phyloP scores from a whole-genome alignment of 2,797 vertebrate species.

The Jordanella pulchra region DNA sequence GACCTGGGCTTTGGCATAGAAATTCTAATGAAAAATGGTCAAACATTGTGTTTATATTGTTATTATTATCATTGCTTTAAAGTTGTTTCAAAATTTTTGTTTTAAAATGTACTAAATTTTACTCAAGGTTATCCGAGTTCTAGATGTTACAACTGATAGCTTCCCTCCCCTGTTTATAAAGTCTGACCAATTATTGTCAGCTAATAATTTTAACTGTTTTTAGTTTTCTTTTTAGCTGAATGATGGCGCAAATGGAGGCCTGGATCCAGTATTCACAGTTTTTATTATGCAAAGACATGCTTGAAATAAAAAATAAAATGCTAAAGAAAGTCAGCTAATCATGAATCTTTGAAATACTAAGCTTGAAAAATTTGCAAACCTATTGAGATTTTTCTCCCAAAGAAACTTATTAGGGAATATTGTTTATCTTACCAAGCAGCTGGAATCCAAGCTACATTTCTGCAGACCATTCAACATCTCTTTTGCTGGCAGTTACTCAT shows the following conservation, averaged over 20 bases:
- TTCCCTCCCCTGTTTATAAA: not conserved
- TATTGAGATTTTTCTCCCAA: conserved; percentile 4
- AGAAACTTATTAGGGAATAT: conserved; percentile 4
- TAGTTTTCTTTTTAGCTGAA: not conserved
- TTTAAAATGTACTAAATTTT: not conserved
- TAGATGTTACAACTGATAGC: not conserved
- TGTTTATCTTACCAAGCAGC: conserved; percentile 11
- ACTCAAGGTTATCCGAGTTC: not conserved
- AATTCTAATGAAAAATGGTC: too few species aligned
- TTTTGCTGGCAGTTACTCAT: not conserved
- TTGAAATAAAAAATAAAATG: not conserved
- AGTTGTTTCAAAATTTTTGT: not conserved
- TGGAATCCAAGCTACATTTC: not conserved
- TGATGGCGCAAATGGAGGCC: not conserved
- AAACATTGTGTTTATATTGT: too few species aligned
- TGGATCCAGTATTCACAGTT: not conserved
- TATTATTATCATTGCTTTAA: not conserved
- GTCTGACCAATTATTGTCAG: not conserved
- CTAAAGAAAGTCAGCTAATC: not conserved
- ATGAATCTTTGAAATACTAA: not conserved
- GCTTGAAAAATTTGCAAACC: not conserved
- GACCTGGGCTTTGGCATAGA: too few species aligned
- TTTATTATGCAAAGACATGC: not conserved
- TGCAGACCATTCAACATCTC: not conserved
- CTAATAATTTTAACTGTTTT: not conserved